phyloP scores from a whole-genome alignment of 2,797 vertebrate species.

The Xyrichtys novacula region DNA sequence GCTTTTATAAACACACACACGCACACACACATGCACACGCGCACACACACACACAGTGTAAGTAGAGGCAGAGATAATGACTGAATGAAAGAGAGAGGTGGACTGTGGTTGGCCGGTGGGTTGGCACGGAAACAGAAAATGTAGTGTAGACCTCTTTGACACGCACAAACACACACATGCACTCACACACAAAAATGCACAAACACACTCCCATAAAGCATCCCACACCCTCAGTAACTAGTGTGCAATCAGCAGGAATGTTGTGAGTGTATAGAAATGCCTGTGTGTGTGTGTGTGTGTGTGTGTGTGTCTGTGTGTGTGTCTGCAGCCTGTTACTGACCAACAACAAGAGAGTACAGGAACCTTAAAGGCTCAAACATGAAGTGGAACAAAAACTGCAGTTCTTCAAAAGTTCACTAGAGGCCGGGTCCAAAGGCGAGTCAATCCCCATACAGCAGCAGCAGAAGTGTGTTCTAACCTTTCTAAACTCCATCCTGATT shows the following conservation, averaged over 20 bases:
- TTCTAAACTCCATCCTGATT: too few species aligned
- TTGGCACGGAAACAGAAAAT: slow-evolving; percentile 44
- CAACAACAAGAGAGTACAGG: too few species aligned
- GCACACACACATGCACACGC: neutral
- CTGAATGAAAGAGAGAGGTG: slow-evolving; percentile 19
- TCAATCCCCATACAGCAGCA: too few species aligned
- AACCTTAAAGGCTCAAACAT: too few species aligned
- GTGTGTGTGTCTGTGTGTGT: slow-evolving; percentile 6
- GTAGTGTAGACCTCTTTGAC: slow-evolving; percentile 39
- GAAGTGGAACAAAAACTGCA: too few species aligned
- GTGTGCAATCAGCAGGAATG: slow-evolving; percentile 26
- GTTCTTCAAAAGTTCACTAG: too few species aligned
- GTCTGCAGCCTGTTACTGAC: neutral
- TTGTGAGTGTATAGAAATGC: neutral
- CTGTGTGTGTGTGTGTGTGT: slow-evolving; percentile 7
- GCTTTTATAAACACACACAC: slow-evolving; percentile 16
- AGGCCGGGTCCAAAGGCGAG: too few species aligned
- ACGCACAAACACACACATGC: slow-evolving; percentile 7
- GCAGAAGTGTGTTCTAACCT: too few species aligned
- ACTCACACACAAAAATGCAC: neutral
- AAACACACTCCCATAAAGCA: slow-evolving; percentile 8
- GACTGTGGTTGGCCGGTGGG: slow-evolving; percentile 31
- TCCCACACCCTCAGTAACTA: neutral
- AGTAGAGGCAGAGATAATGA: slow-evolving; percentile 14
- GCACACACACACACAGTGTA: slow-evolving; percentile 8